Percentiles rank a stretch among this genome's conserved stretches.
These are phyloP conservation scores for Pristis pectinata DNA, from an alignment of 2,797 vertebrate genomes.

Conservation along the genomic window DNA sequence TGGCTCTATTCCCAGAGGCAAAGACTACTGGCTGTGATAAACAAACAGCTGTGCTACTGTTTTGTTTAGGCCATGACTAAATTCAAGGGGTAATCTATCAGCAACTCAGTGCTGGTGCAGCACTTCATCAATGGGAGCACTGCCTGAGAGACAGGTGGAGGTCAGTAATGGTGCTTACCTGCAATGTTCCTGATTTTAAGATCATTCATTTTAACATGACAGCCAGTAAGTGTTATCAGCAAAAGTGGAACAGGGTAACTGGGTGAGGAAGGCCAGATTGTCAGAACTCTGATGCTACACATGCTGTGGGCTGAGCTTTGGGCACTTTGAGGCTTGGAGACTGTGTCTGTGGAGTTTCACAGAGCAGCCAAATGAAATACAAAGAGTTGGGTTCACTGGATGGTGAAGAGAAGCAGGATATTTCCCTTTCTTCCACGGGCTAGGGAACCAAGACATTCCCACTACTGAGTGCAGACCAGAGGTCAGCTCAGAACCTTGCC, in stretches of 20 bases:
- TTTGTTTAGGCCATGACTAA: not conserved
- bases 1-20: not conserved
- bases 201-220: not conserved
- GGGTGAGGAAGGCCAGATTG: not conserved
- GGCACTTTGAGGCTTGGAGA: not conserved
- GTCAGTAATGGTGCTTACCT: not conserved
- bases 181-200: not conserved
- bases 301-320: not conserved
- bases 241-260: not conserved
- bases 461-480: not conserved
- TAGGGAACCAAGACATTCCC: not conserved
- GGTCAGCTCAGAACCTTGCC: not conserved
- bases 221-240: not conserved
- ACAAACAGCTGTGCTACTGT: not conserved
- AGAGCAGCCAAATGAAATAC: not conserved
- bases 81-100: not conserved
- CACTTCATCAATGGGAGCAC: not conserved
- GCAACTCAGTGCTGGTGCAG: not conserved
- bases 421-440: not conserved
- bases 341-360: not conserved
- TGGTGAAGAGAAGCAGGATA: not conserved
- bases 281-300: not conserved
- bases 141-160: not conserved
- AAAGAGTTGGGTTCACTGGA: not conserved
- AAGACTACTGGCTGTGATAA: not conserved